Evolutionary conservation across 2,888 invertebrate species (phyloP).

Genomic region (Spodoptera picta): DNA sequence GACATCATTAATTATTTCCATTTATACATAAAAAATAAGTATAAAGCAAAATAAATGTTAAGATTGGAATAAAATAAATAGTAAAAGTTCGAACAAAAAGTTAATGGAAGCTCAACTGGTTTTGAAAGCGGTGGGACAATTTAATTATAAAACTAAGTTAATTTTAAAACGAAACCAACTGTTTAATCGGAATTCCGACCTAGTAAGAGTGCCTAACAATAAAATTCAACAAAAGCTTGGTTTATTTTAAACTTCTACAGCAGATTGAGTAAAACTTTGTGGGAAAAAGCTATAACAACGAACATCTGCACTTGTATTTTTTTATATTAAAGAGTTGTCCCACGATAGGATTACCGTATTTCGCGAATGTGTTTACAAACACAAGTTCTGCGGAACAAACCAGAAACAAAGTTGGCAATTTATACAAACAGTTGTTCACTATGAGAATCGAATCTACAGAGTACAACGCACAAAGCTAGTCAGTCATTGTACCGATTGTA

Average conservation of each 20-base stretch:
- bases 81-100: conserved; percentile 40
- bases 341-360: no score
- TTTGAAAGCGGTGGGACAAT: conserved; percentile 49
- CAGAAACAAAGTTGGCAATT: no score
- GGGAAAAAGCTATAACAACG: conserved; percentile 11
- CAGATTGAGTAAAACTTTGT: conserved; percentile 23
- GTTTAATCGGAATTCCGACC: conserved; percentile 42
- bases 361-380: no score
- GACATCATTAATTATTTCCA: no score
- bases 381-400: no score
- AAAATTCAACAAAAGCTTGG: conserved; percentile 44
- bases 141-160: conserved; percentile 54
- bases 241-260: conserved; percentile 41
- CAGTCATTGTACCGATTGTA: no score
- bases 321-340: conserved; percentile 6
- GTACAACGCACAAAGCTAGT: no score
- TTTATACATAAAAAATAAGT: conserved; percentile 7
- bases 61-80: conserved; percentile 39
- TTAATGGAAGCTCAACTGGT: conserved; percentile 41
- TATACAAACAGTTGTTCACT: no score
- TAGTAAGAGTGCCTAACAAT: conserved; percentile 38
- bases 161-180: conserved; percentile 44
- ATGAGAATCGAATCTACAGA: no score
- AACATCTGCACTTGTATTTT: conserved; percentile 17
- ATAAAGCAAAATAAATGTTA: conserved; percentile 31